These are phyloP conservation scores for Typhlichthys subterraneus DNA, from an alignment of 2,797 vertebrate species.

Conservation along the genomic window DNA sequence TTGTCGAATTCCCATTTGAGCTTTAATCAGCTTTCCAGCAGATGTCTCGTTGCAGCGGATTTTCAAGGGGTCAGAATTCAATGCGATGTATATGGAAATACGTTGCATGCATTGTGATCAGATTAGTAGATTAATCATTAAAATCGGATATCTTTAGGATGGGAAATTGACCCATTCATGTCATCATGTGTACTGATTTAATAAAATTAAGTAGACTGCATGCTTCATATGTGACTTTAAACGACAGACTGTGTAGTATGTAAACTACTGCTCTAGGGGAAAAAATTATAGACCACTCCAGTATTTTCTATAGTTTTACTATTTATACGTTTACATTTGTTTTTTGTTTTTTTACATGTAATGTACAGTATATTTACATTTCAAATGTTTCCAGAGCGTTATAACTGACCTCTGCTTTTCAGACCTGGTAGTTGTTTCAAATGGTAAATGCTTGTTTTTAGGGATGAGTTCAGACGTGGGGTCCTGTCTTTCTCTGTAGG, in stretches of 20 bases:
- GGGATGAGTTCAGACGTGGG: neutral
- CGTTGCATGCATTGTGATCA: conserved; percentile 5
- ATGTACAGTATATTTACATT: no score
- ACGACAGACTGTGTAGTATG: no score
- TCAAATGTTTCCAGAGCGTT: no score
- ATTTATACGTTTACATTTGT: no score
- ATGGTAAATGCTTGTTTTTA: neutral
- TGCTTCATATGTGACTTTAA: no score
- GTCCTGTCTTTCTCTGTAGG: conserved; percentile 68
- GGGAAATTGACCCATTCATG: neutral
- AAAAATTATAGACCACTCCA: no score
- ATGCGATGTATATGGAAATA: conserved; percentile 33
- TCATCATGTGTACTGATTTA: neutral
- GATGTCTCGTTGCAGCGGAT: conserved; percentile 25
- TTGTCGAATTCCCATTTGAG: conserved; percentile 20
- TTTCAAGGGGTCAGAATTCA: conserved; percentile 19
- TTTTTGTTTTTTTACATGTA: no score
- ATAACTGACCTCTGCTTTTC: no score
- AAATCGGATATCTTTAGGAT: neutral
- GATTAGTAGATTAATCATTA: neutral
- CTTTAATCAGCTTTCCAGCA: conserved; percentile 45
- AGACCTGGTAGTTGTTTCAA: neutral
- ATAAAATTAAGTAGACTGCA: no score
- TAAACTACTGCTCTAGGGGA: no score
- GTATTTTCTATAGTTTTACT: no score